Percentiles rank a stretch among this genome's conserved stretches.
These are phyloP conservation scores for Frankliniella fusca DNA, from an alignment of 2,888 invertebrate species.

Conservation along the genomic window DNA sequence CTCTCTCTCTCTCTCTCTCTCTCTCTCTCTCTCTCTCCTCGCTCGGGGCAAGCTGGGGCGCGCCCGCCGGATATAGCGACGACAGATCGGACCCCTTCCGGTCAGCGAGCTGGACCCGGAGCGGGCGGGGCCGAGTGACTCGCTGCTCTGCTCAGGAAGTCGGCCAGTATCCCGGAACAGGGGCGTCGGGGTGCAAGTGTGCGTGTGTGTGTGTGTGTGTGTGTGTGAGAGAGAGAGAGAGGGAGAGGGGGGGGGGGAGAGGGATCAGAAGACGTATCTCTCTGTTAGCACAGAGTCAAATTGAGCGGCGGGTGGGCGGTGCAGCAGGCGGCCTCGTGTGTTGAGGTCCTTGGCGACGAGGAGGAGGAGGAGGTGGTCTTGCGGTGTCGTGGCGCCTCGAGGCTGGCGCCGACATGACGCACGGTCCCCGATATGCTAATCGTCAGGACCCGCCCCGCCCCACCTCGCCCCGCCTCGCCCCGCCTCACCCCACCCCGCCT, in stretches of 20 bases:
- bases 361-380: not conserved
- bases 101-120: not conserved
- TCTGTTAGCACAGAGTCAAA: too few relatives aligned
- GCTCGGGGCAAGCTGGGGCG: not conserved
- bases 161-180: not conserved
- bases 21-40: not conserved
- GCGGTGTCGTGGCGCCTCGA: not conserved
- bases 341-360: not conserved
- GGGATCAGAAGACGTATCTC: too few relatives aligned
- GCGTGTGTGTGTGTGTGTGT: too few relatives aligned
- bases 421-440: conserved; percentile 19
- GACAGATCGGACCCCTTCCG: conserved; percentile 21
- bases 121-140: not conserved
- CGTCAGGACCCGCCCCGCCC: too few relatives aligned
- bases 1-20: conserved; percentile 35
- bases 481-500: not conserved
- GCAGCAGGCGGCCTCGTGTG: not conserved
- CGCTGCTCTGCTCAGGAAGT: not conserved
- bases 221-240: too few relatives aligned
- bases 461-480: not conserved
- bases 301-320: not conserved
- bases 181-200: not conserved
- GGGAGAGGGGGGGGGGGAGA: too few relatives aligned
- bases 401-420: conserved; percentile 15
- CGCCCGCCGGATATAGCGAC: conserved; percentile 27